phyloP scores from a whole-genome alignment of 1,140 invertebrate species.

The Laupala kohalensis region DNA sequence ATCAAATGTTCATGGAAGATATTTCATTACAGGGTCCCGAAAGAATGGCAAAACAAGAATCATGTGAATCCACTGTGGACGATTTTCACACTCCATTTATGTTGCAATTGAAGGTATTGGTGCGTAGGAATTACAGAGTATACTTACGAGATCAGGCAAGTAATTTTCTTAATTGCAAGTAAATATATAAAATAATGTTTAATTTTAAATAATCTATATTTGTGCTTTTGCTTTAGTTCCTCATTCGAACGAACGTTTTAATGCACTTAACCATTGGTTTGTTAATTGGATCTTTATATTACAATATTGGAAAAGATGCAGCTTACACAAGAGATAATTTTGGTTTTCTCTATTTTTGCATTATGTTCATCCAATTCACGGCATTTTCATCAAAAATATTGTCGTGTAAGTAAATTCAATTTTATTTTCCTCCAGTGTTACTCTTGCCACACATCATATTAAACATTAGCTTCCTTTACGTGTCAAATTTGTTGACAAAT shows the following conservation, averaged over 20 bases:
- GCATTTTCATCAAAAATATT: conserved; percentile 76
- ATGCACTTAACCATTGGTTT: conserved; percentile 65
- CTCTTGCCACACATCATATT: too few relatives aligned
- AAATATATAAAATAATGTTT: too few relatives aligned
- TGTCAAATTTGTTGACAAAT: background rate
- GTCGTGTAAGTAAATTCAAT: conserved; percentile 54
- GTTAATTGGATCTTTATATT: conserved; percentile 66
- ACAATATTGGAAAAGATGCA: conserved; percentile 65
- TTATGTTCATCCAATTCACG: conserved; percentile 77
- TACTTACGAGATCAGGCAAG: background rate
- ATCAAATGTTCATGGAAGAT: too few relatives aligned
- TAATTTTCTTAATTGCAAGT: too few relatives aligned
- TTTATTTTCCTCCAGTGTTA: background rate
- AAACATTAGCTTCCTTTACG: background rate
- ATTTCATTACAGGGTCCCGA: too few relatives aligned
- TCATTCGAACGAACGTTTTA: conserved; percentile 58
- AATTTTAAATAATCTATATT: too few relatives aligned
- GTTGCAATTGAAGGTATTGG: background rate
- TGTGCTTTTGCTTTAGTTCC: conserved; percentile 34
- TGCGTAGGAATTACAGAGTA: background rate
- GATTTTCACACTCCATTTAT: background rate
- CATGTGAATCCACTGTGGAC: background rate
- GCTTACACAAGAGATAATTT: conserved; percentile 58
- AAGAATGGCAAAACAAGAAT: too few relatives aligned
- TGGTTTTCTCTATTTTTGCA: conserved; percentile 64